Evolutionary conservation across 2,113 vertebrate species (phyloP).

Genomic region (Leptocoma aspasia): DNA sequence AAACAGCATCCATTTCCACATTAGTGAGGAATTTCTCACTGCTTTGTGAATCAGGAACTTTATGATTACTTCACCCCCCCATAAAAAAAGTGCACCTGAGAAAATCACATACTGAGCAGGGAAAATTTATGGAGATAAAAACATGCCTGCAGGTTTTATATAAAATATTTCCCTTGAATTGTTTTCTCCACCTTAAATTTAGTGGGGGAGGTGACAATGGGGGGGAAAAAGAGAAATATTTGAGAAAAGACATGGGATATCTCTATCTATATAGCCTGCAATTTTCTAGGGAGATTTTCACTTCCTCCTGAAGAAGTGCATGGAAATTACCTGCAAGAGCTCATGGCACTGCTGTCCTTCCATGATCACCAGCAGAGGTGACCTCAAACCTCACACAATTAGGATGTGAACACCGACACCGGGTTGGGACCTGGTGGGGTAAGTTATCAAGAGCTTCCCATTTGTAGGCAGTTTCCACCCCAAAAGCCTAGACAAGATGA

Average conservation of each 20-base stretch:
- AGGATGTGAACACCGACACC: not conserved
- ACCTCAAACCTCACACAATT: not conserved
- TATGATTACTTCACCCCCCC: not conserved
- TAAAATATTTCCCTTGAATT: slow-evolving; percentile 12
- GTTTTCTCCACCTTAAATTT: not conserved
- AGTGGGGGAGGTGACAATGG: slow-evolving; percentile 15
- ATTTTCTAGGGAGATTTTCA: not conserved
- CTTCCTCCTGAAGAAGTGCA: not conserved
- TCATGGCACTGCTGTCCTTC: not conserved
- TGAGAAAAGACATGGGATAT: not conserved
- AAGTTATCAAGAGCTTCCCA: not conserved
- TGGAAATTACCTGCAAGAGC: not conserved
- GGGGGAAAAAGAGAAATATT: not conserved
- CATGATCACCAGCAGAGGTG: not conserved
- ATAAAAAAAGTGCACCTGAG: not conserved
- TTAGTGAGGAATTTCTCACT: not conserved
- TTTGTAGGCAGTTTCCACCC: not conserved
- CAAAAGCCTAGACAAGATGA: not conserved
- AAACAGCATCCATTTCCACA: not conserved
- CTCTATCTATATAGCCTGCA: not conserved
- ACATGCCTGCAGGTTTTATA: not conserved
- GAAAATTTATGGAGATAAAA: not conserved
- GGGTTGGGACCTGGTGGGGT: not conserved
- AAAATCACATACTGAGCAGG: not conserved
- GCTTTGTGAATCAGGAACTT: not conserved